Evolutionary conservation across 2,113 vertebrate genomes (phyloP).

Genomic region (Tupaia tana): DNA sequence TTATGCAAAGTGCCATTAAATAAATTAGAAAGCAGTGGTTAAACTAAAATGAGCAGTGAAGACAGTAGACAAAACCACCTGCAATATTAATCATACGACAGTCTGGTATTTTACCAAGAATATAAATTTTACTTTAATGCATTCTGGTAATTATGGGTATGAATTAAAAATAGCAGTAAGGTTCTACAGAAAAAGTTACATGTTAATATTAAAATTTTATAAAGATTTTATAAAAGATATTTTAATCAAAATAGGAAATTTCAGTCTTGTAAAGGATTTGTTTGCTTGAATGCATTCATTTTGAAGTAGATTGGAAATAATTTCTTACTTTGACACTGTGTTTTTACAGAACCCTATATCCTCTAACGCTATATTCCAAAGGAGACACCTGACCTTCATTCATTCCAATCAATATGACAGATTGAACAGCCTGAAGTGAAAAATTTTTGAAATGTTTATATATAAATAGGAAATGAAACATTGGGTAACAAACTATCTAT

Average conservation of each 20-base stretch:
- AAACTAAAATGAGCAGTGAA: slow-evolving; percentile 35
- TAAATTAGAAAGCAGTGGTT: slow-evolving; percentile 24
- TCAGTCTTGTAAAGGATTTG: neutral
- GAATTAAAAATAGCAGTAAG: slow-evolving; percentile 21
- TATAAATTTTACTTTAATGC: slow-evolving; percentile 37
- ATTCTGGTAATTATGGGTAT: slow-evolving; percentile 41
- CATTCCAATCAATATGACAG: neutral
- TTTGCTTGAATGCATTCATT: neutral
- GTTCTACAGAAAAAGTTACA: neutral
- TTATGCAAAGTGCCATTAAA: neutral
- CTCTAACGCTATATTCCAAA: neutral
- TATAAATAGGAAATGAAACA: neutral
- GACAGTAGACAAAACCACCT: slow-evolving; percentile 15
- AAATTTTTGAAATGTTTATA: neutral
- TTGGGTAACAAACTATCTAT: neutral
- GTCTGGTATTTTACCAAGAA: slow-evolving; percentile 9
- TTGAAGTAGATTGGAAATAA: neutral
- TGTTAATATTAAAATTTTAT: neutral
- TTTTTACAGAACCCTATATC: neutral
- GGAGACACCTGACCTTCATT: neutral
- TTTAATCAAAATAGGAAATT: slow-evolving; percentile 29
- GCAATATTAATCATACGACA: neutral
- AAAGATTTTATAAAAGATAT: neutral
- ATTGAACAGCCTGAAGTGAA: neutral
- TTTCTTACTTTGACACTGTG: neutral